These are phyloP conservation scores for Panagrolaimus sp. DNA, from an alignment of 1,140 invertebrate species.

Conservation along the genomic window DNA sequence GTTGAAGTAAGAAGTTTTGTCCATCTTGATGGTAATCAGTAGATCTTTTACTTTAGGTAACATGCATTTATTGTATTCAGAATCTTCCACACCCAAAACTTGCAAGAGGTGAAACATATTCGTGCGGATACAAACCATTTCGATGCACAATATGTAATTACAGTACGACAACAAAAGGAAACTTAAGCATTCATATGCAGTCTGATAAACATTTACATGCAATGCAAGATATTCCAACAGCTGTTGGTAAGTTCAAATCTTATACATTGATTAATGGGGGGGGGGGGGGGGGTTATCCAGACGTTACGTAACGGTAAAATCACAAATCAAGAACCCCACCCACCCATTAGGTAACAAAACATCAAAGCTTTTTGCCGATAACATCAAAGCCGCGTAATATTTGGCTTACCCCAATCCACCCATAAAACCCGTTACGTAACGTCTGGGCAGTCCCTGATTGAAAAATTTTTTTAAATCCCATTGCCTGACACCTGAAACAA, in stretches of 20 bases:
- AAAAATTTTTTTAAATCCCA: too few species aligned
- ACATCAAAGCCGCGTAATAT: too few species aligned
- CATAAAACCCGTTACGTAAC: too few species aligned
- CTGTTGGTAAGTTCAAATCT: conserved; percentile 22
- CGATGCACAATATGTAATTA: conserved; percentile 81
- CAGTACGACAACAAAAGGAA: conserved; percentile 98
- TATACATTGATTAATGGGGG: conserved; percentile 28
- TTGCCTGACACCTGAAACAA: too few species aligned
- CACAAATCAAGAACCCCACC: too few species aligned
- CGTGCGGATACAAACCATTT: conserved; percentile 87
- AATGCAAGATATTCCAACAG: conserved; percentile 77
- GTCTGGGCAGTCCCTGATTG: too few species aligned
- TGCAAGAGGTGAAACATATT: conserved; percentile 94
- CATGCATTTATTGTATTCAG: conserved; percentile 93
- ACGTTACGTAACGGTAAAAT: too few species aligned
- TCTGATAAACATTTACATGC: conserved; percentile 99
- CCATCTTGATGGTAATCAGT: not conserved
- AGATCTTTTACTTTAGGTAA: conserved; percentile 62
- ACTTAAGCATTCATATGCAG: conserved; percentile 99
- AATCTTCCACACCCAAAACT: conserved; percentile 93
- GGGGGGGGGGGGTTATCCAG: too few species aligned
- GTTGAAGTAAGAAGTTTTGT: conserved; percentile 69
- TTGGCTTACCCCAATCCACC: too few species aligned
- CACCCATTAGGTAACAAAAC: too few species aligned
- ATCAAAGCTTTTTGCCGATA: too few species aligned